phyloP scores from a whole-genome alignment of 2,888 invertebrate genomes.

The Mycalesis mineus region DNA sequence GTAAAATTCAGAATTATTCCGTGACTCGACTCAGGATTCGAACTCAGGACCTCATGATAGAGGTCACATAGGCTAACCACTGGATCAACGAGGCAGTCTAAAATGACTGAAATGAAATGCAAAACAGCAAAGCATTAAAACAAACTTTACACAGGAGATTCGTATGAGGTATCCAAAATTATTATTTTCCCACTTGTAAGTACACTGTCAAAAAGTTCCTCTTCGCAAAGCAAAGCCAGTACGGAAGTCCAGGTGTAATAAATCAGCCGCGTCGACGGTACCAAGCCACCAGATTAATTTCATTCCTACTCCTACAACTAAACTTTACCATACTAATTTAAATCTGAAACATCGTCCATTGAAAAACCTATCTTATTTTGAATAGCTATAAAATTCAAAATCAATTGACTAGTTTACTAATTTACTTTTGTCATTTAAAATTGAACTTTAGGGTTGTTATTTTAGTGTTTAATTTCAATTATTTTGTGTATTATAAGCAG shows the following conservation, averaged over 20 bases:
- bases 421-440: conserved; percentile 1
- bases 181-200: not conserved
- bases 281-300: conserved; percentile 36
- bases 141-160: no score
- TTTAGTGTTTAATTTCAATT: conserved; percentile 7
- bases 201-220: conserved; percentile 22
- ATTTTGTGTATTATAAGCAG: not conserved
- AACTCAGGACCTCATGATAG: no score
- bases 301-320: conserved; percentile 33
- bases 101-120: no score
- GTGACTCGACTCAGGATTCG: no score
- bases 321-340: conserved; percentile 32
- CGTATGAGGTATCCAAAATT: not conserved
- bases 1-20: no score
- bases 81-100: no score
- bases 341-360: not conserved
- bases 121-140: no score
- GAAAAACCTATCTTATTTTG: not conserved
- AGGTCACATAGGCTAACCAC: no score
- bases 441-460: not conserved
- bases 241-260: conserved; percentile 40
- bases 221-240: conserved; percentile 7
- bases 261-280: conserved; percentile 35
- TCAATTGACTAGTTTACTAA: not conserved
- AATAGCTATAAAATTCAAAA: not conserved